These are phyloP conservation scores for Morus bassanus DNA, from an alignment of 2,797 vertebrate species.

Conservation along the genomic window DNA sequence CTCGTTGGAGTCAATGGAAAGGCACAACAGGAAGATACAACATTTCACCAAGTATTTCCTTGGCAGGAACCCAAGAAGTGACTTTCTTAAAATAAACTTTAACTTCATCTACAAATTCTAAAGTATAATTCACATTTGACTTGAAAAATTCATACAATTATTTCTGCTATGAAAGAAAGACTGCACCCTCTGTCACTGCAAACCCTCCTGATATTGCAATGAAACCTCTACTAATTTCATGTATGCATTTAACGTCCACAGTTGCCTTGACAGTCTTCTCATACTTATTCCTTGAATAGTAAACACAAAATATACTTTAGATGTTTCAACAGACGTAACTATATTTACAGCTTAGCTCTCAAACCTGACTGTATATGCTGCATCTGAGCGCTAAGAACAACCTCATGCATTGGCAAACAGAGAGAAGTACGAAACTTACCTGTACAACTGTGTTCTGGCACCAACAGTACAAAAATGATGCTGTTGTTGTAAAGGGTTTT, in stretches of 20 bases:
- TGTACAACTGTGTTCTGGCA: slow-evolving; percentile 58
- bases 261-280: background rate
- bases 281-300: background rate
- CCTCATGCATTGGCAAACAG: background rate
- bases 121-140: background rate
- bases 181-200: background rate
- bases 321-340: background rate
- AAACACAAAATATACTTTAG: background rate
- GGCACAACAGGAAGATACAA: background rate
- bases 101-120: background rate
- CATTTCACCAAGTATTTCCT: background rate
- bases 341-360: background rate
- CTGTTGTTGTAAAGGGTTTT: slow-evolving; percentile 37
- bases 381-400: background rate
- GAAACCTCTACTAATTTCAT: background rate
- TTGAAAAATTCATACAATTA: background rate
- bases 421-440: slow-evolving; percentile 35
- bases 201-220: background rate
- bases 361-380: background rate
- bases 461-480: slow-evolving; percentile 57
- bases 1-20: background rate
- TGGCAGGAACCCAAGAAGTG: background rate
- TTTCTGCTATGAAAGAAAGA: background rate
- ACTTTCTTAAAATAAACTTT: background rate
- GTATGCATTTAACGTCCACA: background rate